Base-by-base conservation (phyloP, 2,888 invertebrate species). In the Phengaris alcon region DNA sequence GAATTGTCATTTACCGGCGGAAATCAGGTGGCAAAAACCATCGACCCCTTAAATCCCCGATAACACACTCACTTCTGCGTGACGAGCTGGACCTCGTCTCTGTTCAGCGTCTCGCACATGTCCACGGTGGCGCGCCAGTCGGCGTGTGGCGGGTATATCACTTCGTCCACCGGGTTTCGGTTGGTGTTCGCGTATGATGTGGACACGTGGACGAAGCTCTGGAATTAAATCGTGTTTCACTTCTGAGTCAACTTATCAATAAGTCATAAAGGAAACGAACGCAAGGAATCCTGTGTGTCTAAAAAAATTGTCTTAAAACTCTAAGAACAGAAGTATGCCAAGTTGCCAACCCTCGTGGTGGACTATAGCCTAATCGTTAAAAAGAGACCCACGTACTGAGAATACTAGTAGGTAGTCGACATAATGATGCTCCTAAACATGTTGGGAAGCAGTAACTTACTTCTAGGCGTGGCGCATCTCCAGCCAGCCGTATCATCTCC, bases 151-250 rank as follows among this genome's bases (percentile, higher is more conserved):
- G 96, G 95, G 83, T 97, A 97, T 69, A 97, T 90, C 76, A 94
- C 90, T 87, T 98, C 98, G 74, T 96, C 96, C 0, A 98, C 95
- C 0, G 94, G 93, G 10, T 94, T 91, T 55, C 94, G 93, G 81
- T 97, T 96, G 10, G 96, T 96, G 87, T 98, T 97, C 15, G 97
- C 95, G 86, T 97, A 98, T 0, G 97, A 96, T 0, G 98, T 97
- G 0, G 98, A 98, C 0, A 98, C 95, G 86, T 98, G 97, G 3
- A 97, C 90, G 44, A 97, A 90, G 0, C 94, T 94, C 95, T 95
- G 87, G 0, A 85, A 83, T 51, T 64, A 2, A 44, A 55, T 6
- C 35, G n/a, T 8, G 22, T 22, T 10, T 59, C 22, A 59, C 22
- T 54, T 54, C 48, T 8, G 3, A 6, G 48, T 35, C 35, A 35